These are phyloP conservation scores for Callyntrura sp. DNA, from an alignment of 2,888 invertebrate genomes.

Conservation along the genomic window DNA sequence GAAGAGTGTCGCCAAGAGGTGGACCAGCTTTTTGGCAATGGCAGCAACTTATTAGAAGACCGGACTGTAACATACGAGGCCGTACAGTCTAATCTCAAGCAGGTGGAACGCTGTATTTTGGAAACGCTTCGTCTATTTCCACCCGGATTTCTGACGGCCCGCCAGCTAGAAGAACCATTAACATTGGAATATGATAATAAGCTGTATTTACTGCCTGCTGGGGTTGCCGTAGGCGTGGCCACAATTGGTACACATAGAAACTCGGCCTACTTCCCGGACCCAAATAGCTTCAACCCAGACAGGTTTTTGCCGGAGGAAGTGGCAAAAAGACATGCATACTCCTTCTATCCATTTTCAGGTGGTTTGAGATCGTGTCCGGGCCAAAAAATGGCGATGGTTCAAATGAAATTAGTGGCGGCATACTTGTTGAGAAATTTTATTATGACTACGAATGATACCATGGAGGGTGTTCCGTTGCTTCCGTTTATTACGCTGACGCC, in stretches of 20 bases:
- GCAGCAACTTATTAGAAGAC: too few species aligned
- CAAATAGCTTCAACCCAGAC: slow-evolving; percentile 44
- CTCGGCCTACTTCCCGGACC: too few species aligned
- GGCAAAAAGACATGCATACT: background rate
- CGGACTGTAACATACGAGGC: slow-evolving; percentile 33
- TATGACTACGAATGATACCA: background rate
- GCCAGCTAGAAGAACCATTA: too few species aligned
- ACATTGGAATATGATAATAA: too few species aligned
- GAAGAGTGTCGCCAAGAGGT: slow-evolving; percentile 35
- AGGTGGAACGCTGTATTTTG: slow-evolving; percentile 44
- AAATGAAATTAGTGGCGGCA: slow-evolving; percentile 48
- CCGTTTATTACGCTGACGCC: slow-evolving; percentile 28
- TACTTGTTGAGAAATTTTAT: slow-evolving; percentile 8
- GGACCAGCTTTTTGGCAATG: slow-evolving; percentile 16
- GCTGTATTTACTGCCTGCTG: too few species aligned
- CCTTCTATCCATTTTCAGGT: slow-evolving; percentile 33
- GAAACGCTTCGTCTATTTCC: slow-evolving; percentile 51
- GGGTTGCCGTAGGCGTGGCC: too few species aligned
- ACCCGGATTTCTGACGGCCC: too few species aligned
- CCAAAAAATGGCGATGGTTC: slow-evolving; percentile 37
- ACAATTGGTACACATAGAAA: too few species aligned
- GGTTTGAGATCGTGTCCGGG: slow-evolving; percentile 40
- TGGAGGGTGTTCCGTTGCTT: slow-evolving; percentile 33
- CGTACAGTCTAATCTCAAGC: background rate
- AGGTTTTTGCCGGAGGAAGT: slow-evolving; percentile 49